These are phyloP conservation scores for Serripes groenlandicus DNA, from an alignment of 2,888 invertebrate genomes.

Conservation along the genomic window DNA sequence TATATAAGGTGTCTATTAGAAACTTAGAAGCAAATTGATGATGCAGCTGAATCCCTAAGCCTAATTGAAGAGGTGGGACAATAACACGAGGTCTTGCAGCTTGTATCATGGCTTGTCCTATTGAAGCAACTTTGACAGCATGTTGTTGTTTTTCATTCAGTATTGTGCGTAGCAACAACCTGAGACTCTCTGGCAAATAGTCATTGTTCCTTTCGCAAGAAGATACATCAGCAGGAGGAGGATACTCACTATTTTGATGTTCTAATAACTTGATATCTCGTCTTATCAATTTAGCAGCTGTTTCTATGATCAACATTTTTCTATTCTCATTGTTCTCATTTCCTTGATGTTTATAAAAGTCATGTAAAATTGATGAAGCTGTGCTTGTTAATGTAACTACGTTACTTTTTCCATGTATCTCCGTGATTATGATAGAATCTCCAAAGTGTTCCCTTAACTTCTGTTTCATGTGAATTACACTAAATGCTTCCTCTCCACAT, in stretches of 20 bases:
- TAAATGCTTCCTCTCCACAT: constrained; percentile 35
- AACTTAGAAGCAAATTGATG: constrained; percentile 57
- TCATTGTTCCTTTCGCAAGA: constrained; percentile 9
- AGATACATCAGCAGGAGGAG: constrained; percentile 30
- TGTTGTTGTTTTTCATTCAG: constrained; percentile 53
- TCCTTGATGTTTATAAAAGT: constrained; percentile 64
- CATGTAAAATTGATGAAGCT: constrained; percentile 55
- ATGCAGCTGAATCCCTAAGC: constrained; percentile 62
- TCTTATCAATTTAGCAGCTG: constrained; percentile 57
- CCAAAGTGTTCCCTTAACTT: constrained; percentile 55
- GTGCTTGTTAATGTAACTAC: constrained; percentile 59
- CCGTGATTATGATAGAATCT: constrained; percentile 57
- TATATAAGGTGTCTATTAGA: constrained; percentile 65
- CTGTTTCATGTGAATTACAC: constrained; percentile 13
- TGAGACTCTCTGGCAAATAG: constrained; percentile 30
- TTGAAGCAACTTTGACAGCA: constrained; percentile 47
- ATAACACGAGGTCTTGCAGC: constrained; percentile 51
- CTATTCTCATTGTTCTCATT: constrained; percentile 66
- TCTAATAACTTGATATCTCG: constrained; percentile 58
- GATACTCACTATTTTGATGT: constrained; percentile 23
- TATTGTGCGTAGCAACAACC: constrained; percentile 32
- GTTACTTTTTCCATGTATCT: constrained; percentile 58
- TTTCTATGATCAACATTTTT: constrained; percentile 35
- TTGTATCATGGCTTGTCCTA: constrained; percentile 69
- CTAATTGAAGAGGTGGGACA: constrained; percentile 64